Evolutionary conservation across 35 echinoderm and acorn worm species (phyloP).

Genomic region (Apostichopus parvimensis): DNA sequence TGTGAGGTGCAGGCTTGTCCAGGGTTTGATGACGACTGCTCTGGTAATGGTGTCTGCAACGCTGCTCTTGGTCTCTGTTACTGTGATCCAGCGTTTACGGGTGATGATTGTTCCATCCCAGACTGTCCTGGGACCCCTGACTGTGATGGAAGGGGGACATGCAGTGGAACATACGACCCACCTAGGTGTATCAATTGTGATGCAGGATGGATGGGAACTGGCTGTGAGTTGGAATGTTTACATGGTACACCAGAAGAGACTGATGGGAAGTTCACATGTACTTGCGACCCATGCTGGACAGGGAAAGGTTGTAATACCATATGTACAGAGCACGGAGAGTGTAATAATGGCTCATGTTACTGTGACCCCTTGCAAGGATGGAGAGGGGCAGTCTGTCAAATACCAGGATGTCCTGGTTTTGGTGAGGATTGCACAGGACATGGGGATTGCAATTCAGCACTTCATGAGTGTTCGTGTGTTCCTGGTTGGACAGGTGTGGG

Average conservation of each 20-base stretch:
- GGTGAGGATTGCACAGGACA: slow-evolving; percentile 79
- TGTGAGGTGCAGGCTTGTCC: slow-evolving; percentile 85
- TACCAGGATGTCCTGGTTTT: slow-evolving; percentile 77
- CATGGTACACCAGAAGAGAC: neutral
- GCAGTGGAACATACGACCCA: slow-evolving; percentile 67
- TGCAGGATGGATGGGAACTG: slow-evolving; percentile 72
- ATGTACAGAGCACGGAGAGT: slow-evolving; percentile 68
- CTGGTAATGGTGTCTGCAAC: slow-evolving; percentile 61
- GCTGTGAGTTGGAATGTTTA: slow-evolving; percentile 51
- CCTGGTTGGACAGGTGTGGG: slow-evolving; percentile 68
- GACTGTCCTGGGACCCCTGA: slow-evolving; percentile 86
- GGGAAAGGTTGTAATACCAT: slow-evolving; percentile 71
- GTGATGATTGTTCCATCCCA: slow-evolving; percentile 73
- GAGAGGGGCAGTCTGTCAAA: slow-evolving; percentile 68
- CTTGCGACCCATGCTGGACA: slow-evolving; percentile 79
- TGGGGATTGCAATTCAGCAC: slow-evolving; percentile 79
- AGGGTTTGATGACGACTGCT: slow-evolving; percentile 72
- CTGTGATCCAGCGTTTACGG: slow-evolving; percentile 63
- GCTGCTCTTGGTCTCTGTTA: slow-evolving; percentile 73
- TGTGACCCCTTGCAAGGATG: slow-evolving; percentile 63
- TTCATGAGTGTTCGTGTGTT: slow-evolving; percentile 73
- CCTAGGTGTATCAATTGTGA: slow-evolving; percentile 74
- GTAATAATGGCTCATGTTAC: slow-evolving; percentile 41
- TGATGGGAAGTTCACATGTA: slow-evolving; percentile 56
- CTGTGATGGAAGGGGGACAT: slow-evolving; percentile 64